Base-by-base conservation (phyloP, 2,888 invertebrate species). In the Polymixis lichenea region DNA sequence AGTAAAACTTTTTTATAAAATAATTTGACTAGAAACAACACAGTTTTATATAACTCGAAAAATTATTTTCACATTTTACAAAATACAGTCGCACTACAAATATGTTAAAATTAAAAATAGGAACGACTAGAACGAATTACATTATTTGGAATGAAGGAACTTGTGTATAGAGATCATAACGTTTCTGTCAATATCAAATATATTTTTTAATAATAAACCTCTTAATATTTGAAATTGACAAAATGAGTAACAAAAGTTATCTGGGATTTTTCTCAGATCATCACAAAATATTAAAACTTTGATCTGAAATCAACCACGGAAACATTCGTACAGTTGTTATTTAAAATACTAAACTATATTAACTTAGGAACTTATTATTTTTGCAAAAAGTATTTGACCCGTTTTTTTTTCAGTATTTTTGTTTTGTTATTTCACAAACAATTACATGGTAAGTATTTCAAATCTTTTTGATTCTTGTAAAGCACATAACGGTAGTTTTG, bases 11-110 rank as follows among this genome's bases (percentile, higher is more conserved):
- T 32, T 86, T 87, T 88, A 91, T 92, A 93, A 95, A 95, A 94
- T 94, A 95, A 95, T 95, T 96, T 95, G 96, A 96, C 96, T 96
- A 96, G 96, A 95, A 94, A 93, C 92, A 96, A 96, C 95, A 93
- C 92, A 94, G 84, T 85, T 88, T 85, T 85, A 88, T 91, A 91
- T 92, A 93, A 91, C 89, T 89, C 90, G 94, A 91, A 94, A 95
- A 93, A 90, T 81, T 87, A 94, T 91, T 88, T 93, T 90, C 90
- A 88, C 78, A 86, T 89, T 89, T 88, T 87, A 86, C 88, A 87
- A 82, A 88, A 91, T 94, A 95, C 96, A 96, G 96, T 94, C 96
- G 96, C 96, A 96, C 95, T 89, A 85, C 86, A 83, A 83, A 79
- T 65, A 82, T 77, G 32, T 86, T 81, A 76, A 78, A 86, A 83